Base-by-base conservation (phyloP, 2,888 invertebrate genomes). In the Dione juno region DNA sequence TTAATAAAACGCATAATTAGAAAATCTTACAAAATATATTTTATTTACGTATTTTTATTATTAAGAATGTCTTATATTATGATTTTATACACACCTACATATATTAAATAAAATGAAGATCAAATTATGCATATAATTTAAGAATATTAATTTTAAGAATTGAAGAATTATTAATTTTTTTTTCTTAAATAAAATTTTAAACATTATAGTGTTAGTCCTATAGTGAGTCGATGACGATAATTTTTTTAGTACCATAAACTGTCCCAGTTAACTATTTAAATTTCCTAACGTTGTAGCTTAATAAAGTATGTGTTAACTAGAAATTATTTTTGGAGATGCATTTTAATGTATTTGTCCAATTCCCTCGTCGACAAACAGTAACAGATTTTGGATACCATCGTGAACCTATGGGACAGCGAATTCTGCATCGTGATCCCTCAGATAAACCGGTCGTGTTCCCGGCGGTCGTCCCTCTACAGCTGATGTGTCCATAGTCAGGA, bases 351-450 rank as follows among this genome's bases (percentile, higher is more conserved):
- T 83, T 81, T 7, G 88, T 90, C 92, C 92, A 93, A 41, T 67
- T 59, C 0, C 92, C 92, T 13, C 84, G 82, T 1, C 88, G 85
- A 71, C 92, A 93, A 1, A 87, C 77, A 1, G 88, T 77, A 3
- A 83, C 74, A 3, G 80, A 75, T 10, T 85, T 82, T 1, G 80
- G 76, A 50, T 74, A 76, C 74, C 84, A 81, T 13, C 81, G 84
- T 84, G 84, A 90, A 11, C 88, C 90, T 11, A 77, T 79, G 0
- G 81, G 80, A 74, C 93, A 93, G 7, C 82, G 81, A 1, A 90
- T 79, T 10, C 88, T 85, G 72, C 93, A 93, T 14, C 81, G 85
- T 0, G 92, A 81, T 5, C 92, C 92, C 76, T 93, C 92, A 3
- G 77, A 77, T 2, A 92, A 77, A 0, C 85, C 83, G 6, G 76